phyloP scores from a whole-genome alignment of 2,888 invertebrate genomes.

The Drosophila mayaguana region DNA sequence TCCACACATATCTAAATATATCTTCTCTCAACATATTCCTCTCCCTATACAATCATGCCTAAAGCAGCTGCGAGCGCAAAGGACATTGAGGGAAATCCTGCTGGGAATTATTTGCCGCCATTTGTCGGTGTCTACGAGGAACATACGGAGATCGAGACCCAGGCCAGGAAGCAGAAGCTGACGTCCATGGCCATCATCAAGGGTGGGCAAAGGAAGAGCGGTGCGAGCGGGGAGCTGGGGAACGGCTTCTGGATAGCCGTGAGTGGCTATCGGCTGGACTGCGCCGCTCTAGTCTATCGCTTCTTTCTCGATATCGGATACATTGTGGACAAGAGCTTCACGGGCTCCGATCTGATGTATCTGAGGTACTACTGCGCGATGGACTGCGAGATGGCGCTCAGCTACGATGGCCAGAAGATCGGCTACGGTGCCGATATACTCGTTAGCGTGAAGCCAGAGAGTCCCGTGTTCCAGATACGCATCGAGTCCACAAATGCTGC shows the following conservation, averaged over 20 bases:
- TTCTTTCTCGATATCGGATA: constrained; percentile 65
- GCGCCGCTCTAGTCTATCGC: constrained; percentile 37
- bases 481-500: background rate
- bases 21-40: background rate
- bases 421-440: constrained; percentile 64
- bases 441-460: constrained; percentile 38
- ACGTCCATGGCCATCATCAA: background rate
- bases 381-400: constrained; percentile 55
- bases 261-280: constrained; percentile 44
- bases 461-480: constrained; percentile 21
- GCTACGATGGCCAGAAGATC: constrained; percentile 58
- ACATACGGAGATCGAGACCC: background rate
- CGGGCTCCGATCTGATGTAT: constrained; percentile 44
- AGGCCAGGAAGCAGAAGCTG: background rate
- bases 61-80: background rate
- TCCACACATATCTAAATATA: background rate
- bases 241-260: constrained; percentile 53
- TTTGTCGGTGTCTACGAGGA: background rate
- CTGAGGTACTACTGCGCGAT: constrained; percentile 39
- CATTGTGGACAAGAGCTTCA: constrained; percentile 30
- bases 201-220: background rate
- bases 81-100: background rate
- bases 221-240: background rate
- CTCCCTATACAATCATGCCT: background rate
- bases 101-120: constrained; percentile 6